Evolutionary conservation across 2,113 vertebrate genomes (phyloP), one percentile per base, ranked within the genome.

Genomic region (Aphyosemion australe): DNA sequence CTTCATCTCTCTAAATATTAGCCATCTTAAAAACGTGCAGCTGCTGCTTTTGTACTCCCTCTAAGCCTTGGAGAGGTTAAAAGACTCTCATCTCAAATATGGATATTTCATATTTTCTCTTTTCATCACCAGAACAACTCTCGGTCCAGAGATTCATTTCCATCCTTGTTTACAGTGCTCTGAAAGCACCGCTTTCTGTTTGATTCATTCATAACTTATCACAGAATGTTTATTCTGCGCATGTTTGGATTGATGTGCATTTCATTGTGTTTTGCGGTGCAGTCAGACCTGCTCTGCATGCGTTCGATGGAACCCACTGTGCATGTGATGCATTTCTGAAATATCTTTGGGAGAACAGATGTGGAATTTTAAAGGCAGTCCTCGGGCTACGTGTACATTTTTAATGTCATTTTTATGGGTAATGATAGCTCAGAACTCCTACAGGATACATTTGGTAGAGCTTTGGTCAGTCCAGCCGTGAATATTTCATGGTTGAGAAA

Each of bases 401-500:
- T 90, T 90, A 87, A 91, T 89, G 68, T 71, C 50, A 73, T 90
- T 89, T 91, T 87, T 86, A 82, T 86, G 87, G 86, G 87, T 89
- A 85, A 89, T 84, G 82, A 89, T 83, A 63, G 79, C 75, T 69
- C 66, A 65, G 47, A 83, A 84, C 69, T 84, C 73, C 79, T 79
- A 71, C 65, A 79, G 76, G 75, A 89, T 63, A 82, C 69, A 76
- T 87, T 76, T 47, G 57, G 61, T 51, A 61, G 57, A 70, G 84
- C 79, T 89, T 79, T 65, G 61, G 54, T 79, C 65, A 80, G 88
- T 89, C 74, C 43, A 72, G 66, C 61, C 68, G 82, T 91, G 84
- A 92, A 93, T 93, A 91, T 91, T 91, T 86, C 82, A 92, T 89
- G 83, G 78, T 88, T 84, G 76, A 90, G 76, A 91, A 90, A 90